Evolutionary conservation across 2,113 vertebrate species (phyloP).

Genomic region (Myanophis thanlyinensis): DNA sequence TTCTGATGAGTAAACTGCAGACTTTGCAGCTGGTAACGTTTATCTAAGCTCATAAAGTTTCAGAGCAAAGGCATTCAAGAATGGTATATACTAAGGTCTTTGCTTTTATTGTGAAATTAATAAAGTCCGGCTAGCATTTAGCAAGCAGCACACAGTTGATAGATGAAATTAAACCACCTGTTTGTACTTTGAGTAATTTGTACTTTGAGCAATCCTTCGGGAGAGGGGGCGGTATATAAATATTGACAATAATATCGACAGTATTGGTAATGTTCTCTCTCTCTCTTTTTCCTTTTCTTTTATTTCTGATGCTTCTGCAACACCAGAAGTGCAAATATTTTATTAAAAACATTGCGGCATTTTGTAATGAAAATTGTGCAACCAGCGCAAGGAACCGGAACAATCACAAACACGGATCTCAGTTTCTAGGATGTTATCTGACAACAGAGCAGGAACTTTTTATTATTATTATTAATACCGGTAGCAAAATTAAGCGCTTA

Average conservation of each 20-base stretch:
- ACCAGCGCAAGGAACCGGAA: background rate
- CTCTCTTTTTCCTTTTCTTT: background rate
- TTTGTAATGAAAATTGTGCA: background rate
- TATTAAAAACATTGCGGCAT: background rate
- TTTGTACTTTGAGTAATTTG: background rate
- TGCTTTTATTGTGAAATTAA: background rate
- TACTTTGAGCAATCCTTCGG: too few relatives aligned
- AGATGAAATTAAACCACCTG: background rate
- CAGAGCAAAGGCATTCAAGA: slow-evolving; percentile 4
- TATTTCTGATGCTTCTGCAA: background rate
- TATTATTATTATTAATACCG: too few relatives aligned
- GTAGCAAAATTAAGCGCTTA: background rate
- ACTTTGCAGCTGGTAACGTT: background rate
- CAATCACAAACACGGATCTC: background rate
- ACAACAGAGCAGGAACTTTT: background rate
- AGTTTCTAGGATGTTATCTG: background rate
- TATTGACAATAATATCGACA: too few relatives aligned
- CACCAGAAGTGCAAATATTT: background rate
- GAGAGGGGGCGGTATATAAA: too few relatives aligned
- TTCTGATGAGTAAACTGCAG: background rate
- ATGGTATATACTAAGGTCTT: background rate
- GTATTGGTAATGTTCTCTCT: too few relatives aligned
- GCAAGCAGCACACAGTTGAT: background rate
- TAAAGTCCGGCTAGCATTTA: slow-evolving; percentile 3
- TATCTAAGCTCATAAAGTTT: slow-evolving; percentile 11